Base-by-base conservation (phyloP, 2,888 invertebrate species). In the Scaeva pyrastri region DNA sequence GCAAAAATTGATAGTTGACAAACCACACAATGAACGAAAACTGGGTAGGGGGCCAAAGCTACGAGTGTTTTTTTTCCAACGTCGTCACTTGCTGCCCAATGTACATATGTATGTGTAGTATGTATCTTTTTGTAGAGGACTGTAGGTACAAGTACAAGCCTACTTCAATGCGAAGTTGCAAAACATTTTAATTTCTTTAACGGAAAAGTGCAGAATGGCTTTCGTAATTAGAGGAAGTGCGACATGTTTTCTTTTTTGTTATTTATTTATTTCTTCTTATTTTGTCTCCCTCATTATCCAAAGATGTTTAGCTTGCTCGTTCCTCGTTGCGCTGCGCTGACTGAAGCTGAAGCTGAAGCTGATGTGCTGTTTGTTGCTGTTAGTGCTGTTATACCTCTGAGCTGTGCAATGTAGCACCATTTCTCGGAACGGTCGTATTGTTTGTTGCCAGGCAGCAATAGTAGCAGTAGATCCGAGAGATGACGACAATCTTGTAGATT, bases 151-250 rank as follows among this genome's bases (percentile, higher is more conserved):
- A 5, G 6, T 26, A 26, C 26, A 26, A 4, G 8, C 31, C 31
- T 31, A 62, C 76, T 68, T 43, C 66, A 60, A 23, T 75, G 80
- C 73, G 72, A 66, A 76, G 62, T 71, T 58, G 75, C 75, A 85
- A 76, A 81, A 80, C 80, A 80, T 80, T 85, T 85, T 80, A 76
- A 85, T 80, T 85, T 85, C 81, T 80, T 85, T 77, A 80, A 80
- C 81, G 84, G 62, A 80, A 81, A 80, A 85, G 68, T 73, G 68
- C 76, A 76, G 80, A 85, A 85, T 85, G 73, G 85, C 85, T 80
- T 80, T 85, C 66, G 72, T 80, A 85, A 80, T 84, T 84, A 80
- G 80, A 85, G 85, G 85, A 85, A 85, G 85, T 85, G 81, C 85
- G 85, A 85, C 85, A 85, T 85, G 85, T 80, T 85, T 80, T 80